phyloP scores from a whole-genome alignment of 2,797 vertebrate species.

The Danionella dracula region DNA sequence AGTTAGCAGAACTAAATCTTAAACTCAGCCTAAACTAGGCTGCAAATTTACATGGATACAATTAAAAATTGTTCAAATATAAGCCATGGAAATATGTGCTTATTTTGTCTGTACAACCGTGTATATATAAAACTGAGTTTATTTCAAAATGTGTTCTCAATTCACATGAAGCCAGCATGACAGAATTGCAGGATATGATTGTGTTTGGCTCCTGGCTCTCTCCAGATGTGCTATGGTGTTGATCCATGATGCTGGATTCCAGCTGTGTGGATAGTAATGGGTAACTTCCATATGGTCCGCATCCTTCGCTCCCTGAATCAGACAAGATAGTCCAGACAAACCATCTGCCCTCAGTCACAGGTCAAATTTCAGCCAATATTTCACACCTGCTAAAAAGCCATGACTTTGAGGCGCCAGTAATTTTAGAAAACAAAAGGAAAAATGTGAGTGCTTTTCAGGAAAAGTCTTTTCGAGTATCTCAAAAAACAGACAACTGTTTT shows the following conservation, averaged over 20 bases:
- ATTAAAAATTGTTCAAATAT: too few relatives aligned
- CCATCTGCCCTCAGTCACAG: constrained; percentile 14
- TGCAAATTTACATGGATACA: too few relatives aligned
- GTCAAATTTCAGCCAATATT: constrained; percentile 4
- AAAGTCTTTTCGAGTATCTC: too few relatives aligned
- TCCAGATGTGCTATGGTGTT: constrained; percentile 24
- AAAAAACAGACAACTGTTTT: too few relatives aligned
- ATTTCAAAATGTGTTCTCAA: neutral
- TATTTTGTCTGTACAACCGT: too few relatives aligned
- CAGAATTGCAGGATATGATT: constrained; percentile 25
- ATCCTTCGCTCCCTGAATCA: neutral
- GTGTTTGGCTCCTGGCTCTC: constrained; percentile 17
- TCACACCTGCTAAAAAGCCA: constrained; percentile 27
- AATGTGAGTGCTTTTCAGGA: too few relatives aligned
- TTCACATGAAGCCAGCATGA: neutral
- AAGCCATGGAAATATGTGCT: too few relatives aligned
- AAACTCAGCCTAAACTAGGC: too few relatives aligned
- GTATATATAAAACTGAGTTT: neutral
- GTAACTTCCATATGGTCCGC: constrained; percentile 22
- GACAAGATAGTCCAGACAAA: constrained; percentile 6
- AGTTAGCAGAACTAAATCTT: too few relatives aligned
- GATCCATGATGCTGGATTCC: constrained; percentile 4
- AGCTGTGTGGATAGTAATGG: constrained; percentile 12
- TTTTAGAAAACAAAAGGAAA: too few relatives aligned
- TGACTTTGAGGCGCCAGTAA: neutral